Conservation (phyloP, 2,113 vertebrate genomes). For the Odocoileus virginianus region DNA sequence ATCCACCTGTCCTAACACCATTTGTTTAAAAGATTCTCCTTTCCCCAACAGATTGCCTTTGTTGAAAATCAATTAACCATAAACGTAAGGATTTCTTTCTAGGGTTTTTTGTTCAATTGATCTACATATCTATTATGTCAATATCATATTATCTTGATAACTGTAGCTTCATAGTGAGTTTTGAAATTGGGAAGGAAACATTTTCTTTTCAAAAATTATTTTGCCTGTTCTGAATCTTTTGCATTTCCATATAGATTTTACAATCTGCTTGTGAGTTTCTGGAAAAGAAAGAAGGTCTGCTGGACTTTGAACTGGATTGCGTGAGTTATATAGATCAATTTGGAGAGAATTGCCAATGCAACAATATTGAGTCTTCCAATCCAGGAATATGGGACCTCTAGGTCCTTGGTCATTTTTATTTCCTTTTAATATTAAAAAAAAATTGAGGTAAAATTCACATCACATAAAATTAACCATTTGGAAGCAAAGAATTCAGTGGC, state of each 20-base stretch:
- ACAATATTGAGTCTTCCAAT: neutral
- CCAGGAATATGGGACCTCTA: neutral
- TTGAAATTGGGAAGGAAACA: neutral
- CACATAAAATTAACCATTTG: neutral
- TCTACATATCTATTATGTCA: neutral
- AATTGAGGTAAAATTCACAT: neutral
- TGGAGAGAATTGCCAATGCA: neutral
- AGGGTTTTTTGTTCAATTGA: neutral
- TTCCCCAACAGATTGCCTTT: neutral
- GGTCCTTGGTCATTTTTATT: neutral
- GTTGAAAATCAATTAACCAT: neutral
- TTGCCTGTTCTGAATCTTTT: neutral
- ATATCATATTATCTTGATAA: neutral
- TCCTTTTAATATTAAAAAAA: neutral
- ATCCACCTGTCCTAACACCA: neutral
- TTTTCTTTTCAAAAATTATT: neutral
- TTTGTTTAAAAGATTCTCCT: neutral
- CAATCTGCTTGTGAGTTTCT: neutral
- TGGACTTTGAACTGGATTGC: neutral
- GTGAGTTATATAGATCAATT: neutral
- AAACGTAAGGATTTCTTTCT: neutral
- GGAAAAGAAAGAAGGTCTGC: neutral
- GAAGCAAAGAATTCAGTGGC: neutral
- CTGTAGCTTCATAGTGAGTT: neutral
- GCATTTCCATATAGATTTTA: conserved; percentile 10